These are phyloP conservation scores for Acanthornis magna DNA, from an alignment of 2,797 vertebrate genomes.

Conservation along the genomic window DNA sequence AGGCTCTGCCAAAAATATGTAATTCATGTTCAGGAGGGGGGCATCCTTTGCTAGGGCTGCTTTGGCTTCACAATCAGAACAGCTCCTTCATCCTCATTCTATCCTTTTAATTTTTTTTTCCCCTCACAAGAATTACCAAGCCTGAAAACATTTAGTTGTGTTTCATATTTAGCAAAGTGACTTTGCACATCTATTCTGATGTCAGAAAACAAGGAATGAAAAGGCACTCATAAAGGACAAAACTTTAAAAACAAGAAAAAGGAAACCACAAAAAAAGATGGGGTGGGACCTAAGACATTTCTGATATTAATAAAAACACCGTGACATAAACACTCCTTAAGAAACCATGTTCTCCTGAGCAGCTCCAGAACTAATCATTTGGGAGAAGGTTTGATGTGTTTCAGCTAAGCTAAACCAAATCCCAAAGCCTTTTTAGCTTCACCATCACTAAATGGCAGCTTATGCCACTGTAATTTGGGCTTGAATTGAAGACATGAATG, in stretches of 20 bases:
- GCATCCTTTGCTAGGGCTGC: background rate
- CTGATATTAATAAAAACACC: background rate
- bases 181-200: background rate
- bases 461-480: slow-evolving; percentile 55
- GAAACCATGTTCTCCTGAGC: background rate
- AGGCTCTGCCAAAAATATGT: background rate
- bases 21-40: background rate
- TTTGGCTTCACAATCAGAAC: background rate
- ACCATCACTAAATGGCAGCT: slow-evolving; percentile 18
- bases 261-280: background rate
- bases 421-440: slow-evolving; percentile 38
- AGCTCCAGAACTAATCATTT: slow-evolving; percentile 6
- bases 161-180: slow-evolving; percentile 18
- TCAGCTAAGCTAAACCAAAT: slow-evolving; percentile 46
- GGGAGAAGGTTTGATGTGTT: slow-evolving; percentile 8
- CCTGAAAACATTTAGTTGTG: background rate
- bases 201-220: background rate
- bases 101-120: background rate
- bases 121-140: background rate
- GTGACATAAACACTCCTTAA: background rate
- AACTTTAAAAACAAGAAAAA: background rate
- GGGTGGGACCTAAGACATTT: background rate
- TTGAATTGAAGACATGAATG: slow-evolving; percentile 54
- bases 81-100: background rate
- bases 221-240: background rate